A percentile compares a stretch with the other conserved stretches of the same genome.
phyloP scores from a whole-genome alignment of 1,140 invertebrate species.

The Drepana arcuata region DNA sequence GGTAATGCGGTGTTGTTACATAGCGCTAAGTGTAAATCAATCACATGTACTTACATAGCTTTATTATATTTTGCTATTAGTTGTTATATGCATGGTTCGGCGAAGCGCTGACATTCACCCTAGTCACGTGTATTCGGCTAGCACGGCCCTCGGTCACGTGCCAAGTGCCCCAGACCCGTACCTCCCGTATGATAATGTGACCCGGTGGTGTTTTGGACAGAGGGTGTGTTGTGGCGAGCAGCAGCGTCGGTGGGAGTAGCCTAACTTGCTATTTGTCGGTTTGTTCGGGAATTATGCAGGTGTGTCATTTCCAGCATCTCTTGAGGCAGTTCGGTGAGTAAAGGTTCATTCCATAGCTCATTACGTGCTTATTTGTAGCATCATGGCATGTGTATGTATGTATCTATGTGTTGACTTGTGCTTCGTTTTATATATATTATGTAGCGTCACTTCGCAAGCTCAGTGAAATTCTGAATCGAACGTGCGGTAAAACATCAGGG shows the following conservation, averaged over 20 bases:
- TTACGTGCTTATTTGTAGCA: constrained; percentile 11
- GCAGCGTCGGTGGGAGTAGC: constrained; percentile 32
- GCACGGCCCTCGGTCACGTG: no score
- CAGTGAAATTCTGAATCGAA: no score
- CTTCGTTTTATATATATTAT: no score
- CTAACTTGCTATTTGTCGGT: constrained; percentile 39
- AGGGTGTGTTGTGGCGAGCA: constrained; percentile 50
- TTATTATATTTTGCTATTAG: constrained; percentile 59
- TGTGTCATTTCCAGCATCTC: constrained; percentile 73
- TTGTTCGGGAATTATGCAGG: constrained; percentile 67
- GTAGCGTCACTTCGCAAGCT: no score
- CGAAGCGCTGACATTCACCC: no score
- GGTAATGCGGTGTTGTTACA: constrained; percentile 50
- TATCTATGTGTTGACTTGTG: no score
- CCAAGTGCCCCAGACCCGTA: no score
- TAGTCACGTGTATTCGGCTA: no score
- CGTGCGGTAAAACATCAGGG: no score
- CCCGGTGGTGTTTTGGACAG: constrained; percentile 60
- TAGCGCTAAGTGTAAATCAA: constrained; percentile 48
- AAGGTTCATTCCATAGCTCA: constrained; percentile 11
- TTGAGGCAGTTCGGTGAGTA: constrained; percentile 71
- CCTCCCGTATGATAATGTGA: no score
- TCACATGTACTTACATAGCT: constrained; percentile 36
- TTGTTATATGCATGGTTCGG: constrained; percentile 52
- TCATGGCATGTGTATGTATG: no score